Evolutionary conservation across 1,140 invertebrate genomes (phyloP).

Genomic region (Penaeus indicus): DNA sequence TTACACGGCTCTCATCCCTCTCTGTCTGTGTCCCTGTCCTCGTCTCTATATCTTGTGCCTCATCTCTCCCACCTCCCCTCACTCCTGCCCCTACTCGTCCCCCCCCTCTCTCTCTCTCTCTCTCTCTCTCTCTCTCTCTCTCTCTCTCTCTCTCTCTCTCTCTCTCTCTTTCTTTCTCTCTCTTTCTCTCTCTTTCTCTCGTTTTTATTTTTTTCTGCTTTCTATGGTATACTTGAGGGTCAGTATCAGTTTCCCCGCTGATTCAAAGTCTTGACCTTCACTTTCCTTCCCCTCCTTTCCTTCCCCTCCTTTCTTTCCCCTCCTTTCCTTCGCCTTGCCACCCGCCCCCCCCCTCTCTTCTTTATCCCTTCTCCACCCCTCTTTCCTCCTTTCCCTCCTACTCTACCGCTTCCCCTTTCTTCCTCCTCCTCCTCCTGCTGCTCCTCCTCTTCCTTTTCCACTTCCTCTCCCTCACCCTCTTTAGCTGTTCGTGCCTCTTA

Average conservation of each 20-base stretch:
- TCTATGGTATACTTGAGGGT: too few relatives aligned
- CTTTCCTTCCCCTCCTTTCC: background rate
- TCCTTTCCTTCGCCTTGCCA: background rate
- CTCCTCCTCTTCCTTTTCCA: background rate
- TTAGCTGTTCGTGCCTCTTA: background rate
- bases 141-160: background rate
- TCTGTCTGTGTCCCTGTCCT: too few relatives aligned
- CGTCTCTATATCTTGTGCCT: too few relatives aligned
- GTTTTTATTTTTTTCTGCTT: too few relatives aligned
- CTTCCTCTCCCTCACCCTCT: background rate
- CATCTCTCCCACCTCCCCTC: too few relatives aligned
- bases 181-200: background rate
- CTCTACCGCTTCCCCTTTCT: background rate
- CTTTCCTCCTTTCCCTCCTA: background rate
- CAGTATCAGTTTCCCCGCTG: too few relatives aligned
- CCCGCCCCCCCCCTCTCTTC: background rate
- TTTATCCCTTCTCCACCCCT: background rate
- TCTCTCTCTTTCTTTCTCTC: background rate
- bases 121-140: background rate
- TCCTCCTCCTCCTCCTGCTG: constrained; percentile 28
- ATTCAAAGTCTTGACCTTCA: too few relatives aligned
- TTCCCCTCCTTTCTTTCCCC: background rate
- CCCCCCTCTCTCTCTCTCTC: background rate
- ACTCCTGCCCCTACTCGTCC: background rate
- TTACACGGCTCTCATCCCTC: too few relatives aligned